Conservation (phyloP, 30 jellyfish, hydroid and myxozoan species). For the Aurelia aurita region DNA sequence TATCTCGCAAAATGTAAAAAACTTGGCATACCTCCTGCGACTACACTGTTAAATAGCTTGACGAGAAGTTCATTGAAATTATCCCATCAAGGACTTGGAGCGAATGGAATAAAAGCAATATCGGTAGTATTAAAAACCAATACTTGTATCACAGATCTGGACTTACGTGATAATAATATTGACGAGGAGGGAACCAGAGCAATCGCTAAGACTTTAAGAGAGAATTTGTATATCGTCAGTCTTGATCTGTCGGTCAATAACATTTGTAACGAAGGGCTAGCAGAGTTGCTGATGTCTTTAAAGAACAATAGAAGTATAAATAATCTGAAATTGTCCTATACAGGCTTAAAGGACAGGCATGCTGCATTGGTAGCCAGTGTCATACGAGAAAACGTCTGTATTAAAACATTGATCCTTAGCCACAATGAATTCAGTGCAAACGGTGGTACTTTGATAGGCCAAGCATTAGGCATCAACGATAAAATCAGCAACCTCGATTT, state of each 20-base stretch:
- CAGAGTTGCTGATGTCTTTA: constrained; percentile 32
- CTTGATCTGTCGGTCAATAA: constrained; percentile 57
- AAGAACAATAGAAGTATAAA: constrained; percentile 8
- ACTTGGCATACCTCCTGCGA: constrained; percentile 58
- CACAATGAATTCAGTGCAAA: constrained; percentile 59
- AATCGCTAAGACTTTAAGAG: constrained; percentile 43
- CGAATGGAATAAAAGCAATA: constrained; percentile 56
- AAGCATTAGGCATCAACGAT: constrained; percentile 26
- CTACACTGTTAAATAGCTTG: constrained; percentile 42
- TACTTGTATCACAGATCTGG: constrained; percentile 49
- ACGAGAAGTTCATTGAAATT: constrained; percentile 27
- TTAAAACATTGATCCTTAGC: constrained; percentile 27
- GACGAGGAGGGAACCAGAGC: constrained; percentile 53
- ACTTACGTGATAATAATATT: constrained; percentile 60
- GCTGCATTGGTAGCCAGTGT: constrained; percentile 47
- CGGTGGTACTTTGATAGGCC: constrained; percentile 50
- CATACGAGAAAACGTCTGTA: constrained; percentile 19
- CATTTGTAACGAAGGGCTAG: constrained; percentile 52
- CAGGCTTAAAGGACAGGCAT: constrained; percentile 68
- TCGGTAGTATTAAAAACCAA: constrained; percentile 47
- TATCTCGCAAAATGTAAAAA: constrained; percentile 44
- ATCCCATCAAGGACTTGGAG: constrained; percentile 70
- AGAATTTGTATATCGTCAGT: constrained; percentile 35
- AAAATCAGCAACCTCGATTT: constrained; percentile 53
- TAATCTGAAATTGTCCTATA: constrained; percentile 63